Percentiles rank a stretch among this genome's conserved stretches.
Conservation (phyloP, 2,888 invertebrate species). For the Dryococelus australis region DNA sequence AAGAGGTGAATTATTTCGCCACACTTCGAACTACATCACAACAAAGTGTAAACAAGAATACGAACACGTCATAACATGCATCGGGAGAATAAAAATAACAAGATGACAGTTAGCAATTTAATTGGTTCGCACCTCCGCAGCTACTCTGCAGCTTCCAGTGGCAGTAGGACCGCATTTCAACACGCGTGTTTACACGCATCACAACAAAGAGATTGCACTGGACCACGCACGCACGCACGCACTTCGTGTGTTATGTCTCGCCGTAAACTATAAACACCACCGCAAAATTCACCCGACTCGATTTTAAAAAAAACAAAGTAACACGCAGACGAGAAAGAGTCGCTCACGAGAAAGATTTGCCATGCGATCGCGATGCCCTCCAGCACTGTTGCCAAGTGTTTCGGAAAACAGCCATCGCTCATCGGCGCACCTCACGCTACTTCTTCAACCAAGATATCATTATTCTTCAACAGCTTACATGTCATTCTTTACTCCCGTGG, state of each 20-base stretch:
- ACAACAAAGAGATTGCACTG: background rate
- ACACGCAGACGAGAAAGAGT: background rate
- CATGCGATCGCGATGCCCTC: constrained; percentile 23
- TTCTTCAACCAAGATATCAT: background rate
- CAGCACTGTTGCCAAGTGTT: constrained; percentile 24
- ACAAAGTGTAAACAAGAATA: background rate
- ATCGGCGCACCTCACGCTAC: background rate
- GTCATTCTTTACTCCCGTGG: background rate
- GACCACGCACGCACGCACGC: background rate
- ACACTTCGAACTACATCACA: background rate
- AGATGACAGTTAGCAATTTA: background rate
- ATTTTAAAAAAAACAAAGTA: background rate
- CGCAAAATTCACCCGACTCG: background rate
- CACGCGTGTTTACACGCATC: background rate
- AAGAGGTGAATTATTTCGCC: too few species aligned
- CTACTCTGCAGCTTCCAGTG: background rate
- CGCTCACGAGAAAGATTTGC: background rate
- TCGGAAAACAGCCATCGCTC: background rate
- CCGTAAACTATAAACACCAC: too few species aligned
- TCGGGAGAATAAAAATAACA: background rate
- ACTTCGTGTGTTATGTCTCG: too few species aligned
- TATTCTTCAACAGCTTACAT: background rate
- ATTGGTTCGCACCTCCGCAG: background rate
- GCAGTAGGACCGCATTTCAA: background rate
- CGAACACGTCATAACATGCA: background rate